A percentile compares a stretch with the other conserved stretches of the same genome.
These are phyloP conservation scores for Macropus fuliginosus DNA, from an alignment of 2,797 vertebrate genomes.

Conservation along the genomic window DNA sequence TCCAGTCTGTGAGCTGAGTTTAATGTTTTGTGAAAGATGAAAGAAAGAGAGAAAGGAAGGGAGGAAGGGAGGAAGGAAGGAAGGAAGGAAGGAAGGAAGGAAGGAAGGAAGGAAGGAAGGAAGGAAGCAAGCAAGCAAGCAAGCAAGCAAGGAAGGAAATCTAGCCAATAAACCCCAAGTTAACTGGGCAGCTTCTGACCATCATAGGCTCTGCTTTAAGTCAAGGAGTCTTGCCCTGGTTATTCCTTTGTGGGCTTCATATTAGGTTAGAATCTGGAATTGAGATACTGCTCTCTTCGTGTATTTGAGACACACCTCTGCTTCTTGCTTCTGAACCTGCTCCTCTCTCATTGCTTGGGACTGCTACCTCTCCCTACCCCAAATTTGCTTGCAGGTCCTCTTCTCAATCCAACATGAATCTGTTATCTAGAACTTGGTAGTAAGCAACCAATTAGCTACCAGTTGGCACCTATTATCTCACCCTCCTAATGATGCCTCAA, in stretches of 20 bases:
- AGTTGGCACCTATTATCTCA: background rate
- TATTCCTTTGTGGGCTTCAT: background rate
- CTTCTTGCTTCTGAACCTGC: background rate
- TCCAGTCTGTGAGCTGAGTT: no score
- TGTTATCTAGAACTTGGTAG: background rate
- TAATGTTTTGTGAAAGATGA: no score
- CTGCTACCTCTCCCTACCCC: background rate
- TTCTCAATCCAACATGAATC: background rate
- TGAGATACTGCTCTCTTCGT: background rate
- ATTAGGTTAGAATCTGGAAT: background rate
- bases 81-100: no score
- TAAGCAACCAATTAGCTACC: background rate
- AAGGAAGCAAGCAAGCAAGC: no score
- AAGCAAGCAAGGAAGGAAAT: no score
- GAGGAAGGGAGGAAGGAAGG: no score
- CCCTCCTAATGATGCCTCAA: background rate
- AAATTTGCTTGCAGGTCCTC: background rate
- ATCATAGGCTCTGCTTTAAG: background rate
- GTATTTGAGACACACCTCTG: background rate
- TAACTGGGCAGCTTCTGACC: no score
- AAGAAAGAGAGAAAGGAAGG: no score
- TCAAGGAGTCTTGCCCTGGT: background rate
- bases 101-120: no score
- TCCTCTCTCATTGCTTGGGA: background rate
- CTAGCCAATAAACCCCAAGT: no score